These are phyloP conservation scores for Symphodus melops DNA, from an alignment of 2,113 vertebrate species.

Conservation along the genomic window DNA sequence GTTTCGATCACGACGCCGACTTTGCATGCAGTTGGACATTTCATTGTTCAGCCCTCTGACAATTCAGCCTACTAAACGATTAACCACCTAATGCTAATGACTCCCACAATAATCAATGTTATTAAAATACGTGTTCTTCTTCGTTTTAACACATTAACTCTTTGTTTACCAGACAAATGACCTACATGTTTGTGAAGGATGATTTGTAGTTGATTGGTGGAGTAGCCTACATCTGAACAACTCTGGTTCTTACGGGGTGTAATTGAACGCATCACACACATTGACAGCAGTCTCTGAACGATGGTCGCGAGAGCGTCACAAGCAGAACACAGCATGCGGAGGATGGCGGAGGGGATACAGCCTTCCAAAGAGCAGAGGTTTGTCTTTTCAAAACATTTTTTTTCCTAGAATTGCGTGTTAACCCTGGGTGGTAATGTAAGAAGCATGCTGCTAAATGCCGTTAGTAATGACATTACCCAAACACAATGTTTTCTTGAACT, in stretches of 20 bases:
- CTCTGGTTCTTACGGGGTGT: not conserved
- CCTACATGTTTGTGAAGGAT: too few relatives aligned
- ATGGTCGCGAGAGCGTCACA: not conserved
- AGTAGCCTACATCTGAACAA: too few relatives aligned
- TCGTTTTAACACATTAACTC: too few relatives aligned
- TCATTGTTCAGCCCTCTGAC: rapidly evolving
- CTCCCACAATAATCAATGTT: rapidly evolving
- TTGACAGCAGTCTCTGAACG: not conserved
- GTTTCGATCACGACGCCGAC: slow-evolving; percentile 5
- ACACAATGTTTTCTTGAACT: not conserved
- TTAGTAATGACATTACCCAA: not conserved
- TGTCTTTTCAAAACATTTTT: not conserved
- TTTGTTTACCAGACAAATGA: too few relatives aligned
- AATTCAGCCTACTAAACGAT: too few relatives aligned
- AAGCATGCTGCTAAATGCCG: not conserved
- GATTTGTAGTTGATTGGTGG: too few relatives aligned
- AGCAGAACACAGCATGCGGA: slow-evolving; percentile 47
- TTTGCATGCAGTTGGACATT: not conserved
- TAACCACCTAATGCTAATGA: too few relatives aligned
- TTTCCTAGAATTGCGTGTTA: not conserved
- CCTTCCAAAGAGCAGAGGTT: slow-evolving; percentile 55
- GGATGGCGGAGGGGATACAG: slow-evolving; percentile 71
- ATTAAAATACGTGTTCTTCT: too few relatives aligned
- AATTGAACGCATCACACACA: slow-evolving; percentile 26
- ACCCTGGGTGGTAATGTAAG: not conserved